Conservation (phyloP, 1,140 invertebrate species). For the Pinna nobilis region DNA sequence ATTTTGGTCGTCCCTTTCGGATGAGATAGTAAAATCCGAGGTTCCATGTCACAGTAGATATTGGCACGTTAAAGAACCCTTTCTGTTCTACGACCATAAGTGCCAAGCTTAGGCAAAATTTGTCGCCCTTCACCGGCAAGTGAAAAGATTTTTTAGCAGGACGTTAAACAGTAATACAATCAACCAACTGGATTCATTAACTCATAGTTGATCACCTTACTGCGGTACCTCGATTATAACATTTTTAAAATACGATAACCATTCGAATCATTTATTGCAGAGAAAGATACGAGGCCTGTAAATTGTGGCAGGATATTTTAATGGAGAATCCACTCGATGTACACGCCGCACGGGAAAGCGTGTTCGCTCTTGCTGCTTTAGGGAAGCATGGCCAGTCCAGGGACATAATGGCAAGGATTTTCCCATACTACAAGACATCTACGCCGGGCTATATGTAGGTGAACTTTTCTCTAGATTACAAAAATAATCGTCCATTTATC, state of each 20-base stretch:
- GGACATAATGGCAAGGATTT: neutral
- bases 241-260: neutral
- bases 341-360: neutral
- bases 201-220: neutral
- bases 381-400: neutral
- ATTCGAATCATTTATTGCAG: neutral
- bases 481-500: too few relatives aligned
- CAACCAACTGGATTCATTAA: too few relatives aligned
- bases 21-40: too few relatives aligned
- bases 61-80: too few relatives aligned
- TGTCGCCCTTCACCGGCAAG: too few relatives aligned
- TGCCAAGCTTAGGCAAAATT: too few relatives aligned
- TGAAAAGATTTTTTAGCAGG: neutral
- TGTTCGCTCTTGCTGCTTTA: neutral
- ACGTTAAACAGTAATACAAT: too few relatives aligned
- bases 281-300: neutral
- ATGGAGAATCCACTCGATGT: neutral
- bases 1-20: too few relatives aligned
- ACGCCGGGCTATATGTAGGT: neutral
- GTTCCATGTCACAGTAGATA: too few relatives aligned
- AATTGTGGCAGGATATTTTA: neutral
- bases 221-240: neutral
- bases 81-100: too few relatives aligned
- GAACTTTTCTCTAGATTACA: too few relatives aligned
- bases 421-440: neutral